A percentile compares a stretch with the other conserved stretches of the same genome.
Evolutionary conservation across 2,888 invertebrate species (phyloP).

Genomic region (Thymelicus lineola): DNA sequence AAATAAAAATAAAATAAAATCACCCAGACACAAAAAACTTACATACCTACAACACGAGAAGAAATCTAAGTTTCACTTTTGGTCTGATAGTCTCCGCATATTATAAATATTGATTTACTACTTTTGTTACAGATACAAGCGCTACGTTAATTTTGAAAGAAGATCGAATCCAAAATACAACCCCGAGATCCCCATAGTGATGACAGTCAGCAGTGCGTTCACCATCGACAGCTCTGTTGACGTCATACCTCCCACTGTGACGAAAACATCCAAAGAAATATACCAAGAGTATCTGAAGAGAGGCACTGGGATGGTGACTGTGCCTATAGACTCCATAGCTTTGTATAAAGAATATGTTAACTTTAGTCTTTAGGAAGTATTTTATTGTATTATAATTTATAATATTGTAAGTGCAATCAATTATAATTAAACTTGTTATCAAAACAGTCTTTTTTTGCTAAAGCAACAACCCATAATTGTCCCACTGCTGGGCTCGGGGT

Average conservation of each 20-base stretch:
- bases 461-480: no score
- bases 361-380: slow-evolving; percentile 52
- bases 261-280: slow-evolving; percentile 86
- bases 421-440: not conserved
- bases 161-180: slow-evolving; percentile 84
- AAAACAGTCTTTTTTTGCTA: not conserved
- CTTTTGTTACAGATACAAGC: slow-evolving; percentile 76
- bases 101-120: no score
- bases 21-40: no score
- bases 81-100: not conserved
- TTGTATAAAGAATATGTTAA: slow-evolving; percentile 70
- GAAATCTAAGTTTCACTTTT: no score
- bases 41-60: no score
- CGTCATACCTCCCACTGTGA: slow-evolving; percentile 88
- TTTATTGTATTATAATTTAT: not conserved
- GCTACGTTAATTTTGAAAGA: slow-evolving; percentile 86
- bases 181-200: slow-evolving; percentile 79
- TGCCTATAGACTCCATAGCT: slow-evolving; percentile 55
- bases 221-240: slow-evolving; percentile 86
- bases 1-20: no score
- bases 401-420: slow-evolving; percentile 4
- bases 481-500: no score
- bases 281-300: slow-evolving; percentile 88
- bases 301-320: slow-evolving; percentile 80
- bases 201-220: slow-evolving; percentile 87